These are phyloP conservation scores for Hydropsyche betteni DNA, from an alignment of 2,888 invertebrate genomes.

Conservation along the genomic window DNA sequence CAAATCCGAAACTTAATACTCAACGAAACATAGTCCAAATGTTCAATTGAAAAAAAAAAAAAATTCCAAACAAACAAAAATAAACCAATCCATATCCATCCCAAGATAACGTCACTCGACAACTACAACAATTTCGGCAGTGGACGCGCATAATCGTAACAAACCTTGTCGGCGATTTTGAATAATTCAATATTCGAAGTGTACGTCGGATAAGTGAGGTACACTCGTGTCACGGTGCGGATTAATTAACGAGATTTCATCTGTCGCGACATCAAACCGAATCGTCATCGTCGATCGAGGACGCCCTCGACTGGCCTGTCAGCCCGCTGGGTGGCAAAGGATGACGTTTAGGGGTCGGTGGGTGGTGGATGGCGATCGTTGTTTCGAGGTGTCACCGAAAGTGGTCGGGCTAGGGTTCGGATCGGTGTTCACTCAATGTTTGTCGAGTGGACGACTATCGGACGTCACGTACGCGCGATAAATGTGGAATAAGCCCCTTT, in stretches of 20 bases:
- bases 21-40: too few relatives aligned
- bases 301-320: not conserved
- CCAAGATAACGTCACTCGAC: too few relatives aligned
- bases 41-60: too few relatives aligned
- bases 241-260: constrained; percentile 33
- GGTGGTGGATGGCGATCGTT: not conserved
- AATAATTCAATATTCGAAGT: constrained; percentile 1
- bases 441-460: constrained; percentile 47
- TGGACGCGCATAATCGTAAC: not conserved
- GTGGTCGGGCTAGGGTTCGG: constrained; percentile 1
- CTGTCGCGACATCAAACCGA: constrained; percentile 21
- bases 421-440: constrained; percentile 38
- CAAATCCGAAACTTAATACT: too few relatives aligned
- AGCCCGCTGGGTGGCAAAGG: not conserved
- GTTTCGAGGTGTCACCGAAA: constrained; percentile 22
- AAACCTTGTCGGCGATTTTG: not conserved
- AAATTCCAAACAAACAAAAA: too few relatives aligned
- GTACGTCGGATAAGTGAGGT: not conserved
- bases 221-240: constrained; percentile 5
- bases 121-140: not conserved
- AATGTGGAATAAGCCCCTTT: too few relatives aligned
- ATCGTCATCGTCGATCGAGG: constrained; percentile 25
- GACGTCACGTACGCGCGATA: constrained; percentile 25
- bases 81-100: too few relatives aligned
- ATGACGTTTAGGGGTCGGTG: not conserved